phyloP scores from a whole-genome alignment of 2,888 invertebrate genomes.

The Helicoverpa assulta region DNA sequence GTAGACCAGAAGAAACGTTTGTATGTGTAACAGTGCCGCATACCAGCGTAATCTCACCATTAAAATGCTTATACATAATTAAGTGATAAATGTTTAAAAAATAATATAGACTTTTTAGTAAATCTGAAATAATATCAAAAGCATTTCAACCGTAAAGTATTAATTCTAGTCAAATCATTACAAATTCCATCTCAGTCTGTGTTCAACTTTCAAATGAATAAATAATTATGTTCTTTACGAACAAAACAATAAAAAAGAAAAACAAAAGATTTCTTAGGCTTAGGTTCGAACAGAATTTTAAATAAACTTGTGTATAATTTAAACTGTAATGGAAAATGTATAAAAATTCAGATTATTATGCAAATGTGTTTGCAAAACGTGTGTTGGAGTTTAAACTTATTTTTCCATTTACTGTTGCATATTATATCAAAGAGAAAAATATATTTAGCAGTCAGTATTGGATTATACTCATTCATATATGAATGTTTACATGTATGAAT shows the following conservation, averaged over 20 bases:
- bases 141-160: constrained; percentile 7
- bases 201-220: constrained; percentile 45
- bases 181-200: constrained; percentile 30
- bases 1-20: no score
- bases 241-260: constrained; percentile 39
- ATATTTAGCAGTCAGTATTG: no score
- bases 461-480: no score
- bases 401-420: constrained; percentile 1
- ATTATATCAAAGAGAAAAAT: not conserved
- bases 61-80: no score
- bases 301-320: constrained; percentile 41
- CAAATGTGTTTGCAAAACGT: constrained; percentile 36
- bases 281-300: constrained; percentile 27
- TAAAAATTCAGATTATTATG: constrained; percentile 40
- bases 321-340: constrained; percentile 52
- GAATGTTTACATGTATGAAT: no score
- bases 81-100: not conserved
- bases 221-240: constrained; percentile 33
- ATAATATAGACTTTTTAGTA: not conserved
- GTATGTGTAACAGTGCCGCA: no score
- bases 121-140: not conserved
- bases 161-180: constrained; percentile 27
- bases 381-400: constrained; percentile 25
- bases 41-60: no score
- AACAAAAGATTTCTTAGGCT: constrained; percentile 26